Evolutionary conservation across 2,113 vertebrate species (phyloP).

Genomic region (Nibea albiflora): DNA sequence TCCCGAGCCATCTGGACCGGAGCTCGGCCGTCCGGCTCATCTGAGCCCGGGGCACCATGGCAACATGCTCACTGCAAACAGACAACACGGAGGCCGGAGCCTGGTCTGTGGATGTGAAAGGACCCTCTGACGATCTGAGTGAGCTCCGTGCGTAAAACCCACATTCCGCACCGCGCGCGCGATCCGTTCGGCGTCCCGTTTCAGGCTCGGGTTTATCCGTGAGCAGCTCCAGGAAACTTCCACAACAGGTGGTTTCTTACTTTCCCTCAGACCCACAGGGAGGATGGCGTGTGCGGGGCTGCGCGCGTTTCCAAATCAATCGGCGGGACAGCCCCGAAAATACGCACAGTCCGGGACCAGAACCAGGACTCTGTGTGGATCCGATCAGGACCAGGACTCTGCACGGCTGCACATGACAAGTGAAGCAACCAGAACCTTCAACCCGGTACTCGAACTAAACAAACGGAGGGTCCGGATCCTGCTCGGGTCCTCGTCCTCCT

Average conservation of each 20-base stretch:
- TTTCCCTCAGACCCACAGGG: constrained; percentile 27
- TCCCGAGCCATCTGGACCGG: constrained; percentile 93
- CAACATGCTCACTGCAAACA: constrained; percentile 62
- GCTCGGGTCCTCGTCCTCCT: no score
- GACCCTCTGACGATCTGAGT: background rate
- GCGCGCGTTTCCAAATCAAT: constrained; percentile 51
- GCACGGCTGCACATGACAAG: background rate
- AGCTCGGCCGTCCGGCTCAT: constrained; percentile 80
- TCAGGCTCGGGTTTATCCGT: constrained; percentile 52
- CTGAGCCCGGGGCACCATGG: constrained; percentile 72
- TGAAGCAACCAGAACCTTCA: background rate
- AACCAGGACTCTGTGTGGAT: background rate
- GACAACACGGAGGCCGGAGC: constrained; percentile 5
- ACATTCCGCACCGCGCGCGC: constrained; percentile 39
- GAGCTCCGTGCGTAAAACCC: constrained; percentile 34
- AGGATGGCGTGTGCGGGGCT: constrained; percentile 22
- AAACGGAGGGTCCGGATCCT: background rate
- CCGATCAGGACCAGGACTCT: background rate
- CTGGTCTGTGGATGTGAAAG: background rate
- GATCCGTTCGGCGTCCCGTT: constrained; percentile 21
- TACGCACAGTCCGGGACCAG: background rate
- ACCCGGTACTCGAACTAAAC: background rate
- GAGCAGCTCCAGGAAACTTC: constrained; percentile 50
- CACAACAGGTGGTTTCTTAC: constrained; percentile 73
- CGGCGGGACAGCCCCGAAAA: constrained; percentile 15